These are phyloP conservation scores for Nixonia krombeini DNA, from an alignment of 1,140 invertebrate species.

Conservation along the genomic window DNA sequence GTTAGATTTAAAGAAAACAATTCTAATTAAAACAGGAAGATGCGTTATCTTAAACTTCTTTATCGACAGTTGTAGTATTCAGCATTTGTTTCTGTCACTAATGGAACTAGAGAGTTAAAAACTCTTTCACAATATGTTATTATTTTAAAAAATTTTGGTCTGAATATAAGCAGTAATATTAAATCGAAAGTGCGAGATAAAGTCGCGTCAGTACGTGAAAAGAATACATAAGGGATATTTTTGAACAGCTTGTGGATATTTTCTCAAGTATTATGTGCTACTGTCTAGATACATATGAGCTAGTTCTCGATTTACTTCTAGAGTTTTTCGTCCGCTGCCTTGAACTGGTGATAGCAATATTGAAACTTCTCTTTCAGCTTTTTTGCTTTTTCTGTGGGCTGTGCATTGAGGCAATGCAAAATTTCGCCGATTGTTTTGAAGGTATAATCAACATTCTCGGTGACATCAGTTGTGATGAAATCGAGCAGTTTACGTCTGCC, in stretches of 20 bases:
- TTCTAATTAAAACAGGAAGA: too few relatives aligned
- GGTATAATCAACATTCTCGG: neutral
- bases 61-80: too few relatives aligned
- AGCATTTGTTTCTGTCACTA: too few relatives aligned
- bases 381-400: neutral
- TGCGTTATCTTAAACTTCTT: too few relatives aligned
- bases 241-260: neutral
- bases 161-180: too few relatives aligned
- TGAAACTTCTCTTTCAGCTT: neutral
- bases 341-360: neutral
- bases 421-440: neutral
- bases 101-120: too few relatives aligned
- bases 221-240: too few relatives aligned
- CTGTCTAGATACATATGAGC: neutral
- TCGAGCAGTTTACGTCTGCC: neutral
- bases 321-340: neutral
- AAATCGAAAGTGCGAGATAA: too few relatives aligned
- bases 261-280: neutral
- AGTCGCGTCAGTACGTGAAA: too few relatives aligned
- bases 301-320: neutral
- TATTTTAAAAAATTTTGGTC: too few relatives aligned
- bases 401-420: neutral
- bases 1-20: too few relatives aligned
- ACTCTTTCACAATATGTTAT: too few relatives aligned
- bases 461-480: neutral